Conservation (phyloP, 2,888 invertebrate genomes). For the Drosophila stalkeri region DNA sequence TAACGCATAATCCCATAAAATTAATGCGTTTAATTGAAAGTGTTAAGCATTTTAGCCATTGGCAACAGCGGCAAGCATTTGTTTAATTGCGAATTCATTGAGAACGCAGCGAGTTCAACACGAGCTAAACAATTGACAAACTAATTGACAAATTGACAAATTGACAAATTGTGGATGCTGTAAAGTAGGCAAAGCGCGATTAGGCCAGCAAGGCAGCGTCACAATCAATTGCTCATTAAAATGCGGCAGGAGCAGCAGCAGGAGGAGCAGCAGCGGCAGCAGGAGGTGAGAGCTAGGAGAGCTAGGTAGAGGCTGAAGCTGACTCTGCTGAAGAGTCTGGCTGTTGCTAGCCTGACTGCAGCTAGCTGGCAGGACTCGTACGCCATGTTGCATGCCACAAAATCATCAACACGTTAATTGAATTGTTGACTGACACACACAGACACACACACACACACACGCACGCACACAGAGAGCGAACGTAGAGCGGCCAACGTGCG, state of each 20-base stretch:
- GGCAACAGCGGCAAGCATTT: constrained; percentile 53
- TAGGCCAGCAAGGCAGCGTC: constrained; percentile 1
- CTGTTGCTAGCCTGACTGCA: constrained; percentile 3
- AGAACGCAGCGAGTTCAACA: constrained; percentile 19
- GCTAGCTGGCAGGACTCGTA: constrained; percentile 51
- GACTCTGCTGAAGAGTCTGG: no score
- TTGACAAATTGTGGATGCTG: constrained; percentile 69
- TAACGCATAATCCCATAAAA: constrained; percentile 72
- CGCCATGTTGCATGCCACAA: constrained; percentile 80
- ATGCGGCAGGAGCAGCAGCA: constrained; percentile 33
- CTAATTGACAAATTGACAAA: constrained; percentile 68
- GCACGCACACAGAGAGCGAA: constrained; percentile 40
- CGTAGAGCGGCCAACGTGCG: constrained; percentile 34
- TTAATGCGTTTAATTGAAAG: constrained; percentile 81
- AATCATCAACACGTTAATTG: constrained; percentile 83
- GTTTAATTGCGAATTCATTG: constrained; percentile 62
- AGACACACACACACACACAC: constrained; percentile 43
- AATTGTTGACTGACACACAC: constrained; percentile 83
- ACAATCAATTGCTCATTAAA: constrained; percentile 83
- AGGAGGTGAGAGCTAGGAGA: background rate
- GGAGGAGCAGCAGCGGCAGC: constrained; percentile 19
- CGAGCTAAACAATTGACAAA: constrained; percentile 32
- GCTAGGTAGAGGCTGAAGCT: no score
- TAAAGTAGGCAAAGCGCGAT: constrained; percentile 40
- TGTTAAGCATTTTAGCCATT: constrained; percentile 66